These are phyloP conservation scores for Actias luna DNA, from an alignment of 2,888 invertebrate species.

Conservation along the genomic window DNA sequence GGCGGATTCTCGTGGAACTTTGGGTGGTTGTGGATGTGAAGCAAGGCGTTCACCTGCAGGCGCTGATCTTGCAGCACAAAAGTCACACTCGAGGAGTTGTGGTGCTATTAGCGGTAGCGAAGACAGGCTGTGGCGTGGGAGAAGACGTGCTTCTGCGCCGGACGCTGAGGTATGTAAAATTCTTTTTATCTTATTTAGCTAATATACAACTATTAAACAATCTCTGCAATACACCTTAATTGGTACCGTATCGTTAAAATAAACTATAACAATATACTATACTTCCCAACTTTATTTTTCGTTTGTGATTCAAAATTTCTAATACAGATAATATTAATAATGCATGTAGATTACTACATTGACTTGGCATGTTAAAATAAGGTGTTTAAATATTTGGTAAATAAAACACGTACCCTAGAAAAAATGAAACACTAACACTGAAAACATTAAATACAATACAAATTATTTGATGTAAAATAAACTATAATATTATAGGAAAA, in stretches of 20 bases:
- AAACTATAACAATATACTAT: constrained; percentile 4
- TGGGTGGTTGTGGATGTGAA: constrained; percentile 88
- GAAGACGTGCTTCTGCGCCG: constrained; percentile 73
- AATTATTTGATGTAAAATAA: too few species aligned
- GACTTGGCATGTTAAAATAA: neutral
- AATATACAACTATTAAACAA: neutral
- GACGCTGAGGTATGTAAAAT: constrained; percentile 69
- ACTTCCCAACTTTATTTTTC: neutral
- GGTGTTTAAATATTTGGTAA: neutral
- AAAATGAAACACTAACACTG: neutral
- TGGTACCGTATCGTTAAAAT: neutral
- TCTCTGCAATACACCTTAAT: neutral
- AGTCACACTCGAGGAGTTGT: constrained; percentile 90
- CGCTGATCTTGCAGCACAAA: constrained; percentile 89
- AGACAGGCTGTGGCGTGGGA: constrained; percentile 74
- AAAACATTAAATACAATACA: too few species aligned
- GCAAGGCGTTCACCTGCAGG: constrained; percentile 92
- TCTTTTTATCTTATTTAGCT: neutral
- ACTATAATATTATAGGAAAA: too few species aligned
- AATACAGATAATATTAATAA: constrained; percentile 4
- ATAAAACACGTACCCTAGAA: neutral
- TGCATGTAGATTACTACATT: neutral
- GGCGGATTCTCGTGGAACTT: constrained; percentile 91
- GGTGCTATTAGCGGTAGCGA: constrained; percentile 91
- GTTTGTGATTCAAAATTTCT: constrained; percentile 1